Evolutionary conservation across 2,888 invertebrate species (phyloP).

Genomic region (Salticus scenicus): DNA sequence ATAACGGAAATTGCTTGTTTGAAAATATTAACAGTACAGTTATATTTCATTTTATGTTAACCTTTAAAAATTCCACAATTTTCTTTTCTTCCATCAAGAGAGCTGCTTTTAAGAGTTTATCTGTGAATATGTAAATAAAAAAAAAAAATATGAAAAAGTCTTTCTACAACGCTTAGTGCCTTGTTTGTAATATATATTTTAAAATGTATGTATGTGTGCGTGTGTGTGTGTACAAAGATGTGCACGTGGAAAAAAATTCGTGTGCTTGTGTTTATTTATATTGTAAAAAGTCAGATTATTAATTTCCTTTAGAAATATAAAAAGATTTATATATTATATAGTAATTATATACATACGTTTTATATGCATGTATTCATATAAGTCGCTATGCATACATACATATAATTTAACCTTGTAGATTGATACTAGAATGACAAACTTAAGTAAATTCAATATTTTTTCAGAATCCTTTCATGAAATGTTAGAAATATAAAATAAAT

Average conservation of each 20-base stretch:
- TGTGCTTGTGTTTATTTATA: constrained; percentile 41
- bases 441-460: too few relatives aligned
- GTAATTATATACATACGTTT: neutral
- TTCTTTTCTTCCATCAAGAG: constrained; percentile 35
- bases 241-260: constrained; percentile 16
- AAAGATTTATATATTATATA: neutral
- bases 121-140: constrained; percentile 56
- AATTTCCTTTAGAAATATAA: neutral
- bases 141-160: constrained; percentile 42
- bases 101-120: constrained; percentile 19
- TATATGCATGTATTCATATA: neutral
- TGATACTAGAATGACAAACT: constrained; percentile 12
- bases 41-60: too few relatives aligned
- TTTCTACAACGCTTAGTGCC: constrained; percentile 58
- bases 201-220: constrained; percentile 38
- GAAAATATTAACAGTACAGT: too few relatives aligned
- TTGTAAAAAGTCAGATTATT: constrained; percentile 9
- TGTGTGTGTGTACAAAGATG: constrained; percentile 14
- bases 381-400: neutral
- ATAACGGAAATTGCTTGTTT: too few relatives aligned
- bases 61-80: too few relatives aligned
- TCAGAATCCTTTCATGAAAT: too few relatives aligned
- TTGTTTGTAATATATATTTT: constrained; percentile 61
- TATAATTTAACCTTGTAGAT: neutral
- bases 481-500: too few relatives aligned